Evolutionary conservation across 2,888 invertebrate species (phyloP), one percentile per base, ranked within the genome.

Genomic region (Amphipoea oculea): DNA sequence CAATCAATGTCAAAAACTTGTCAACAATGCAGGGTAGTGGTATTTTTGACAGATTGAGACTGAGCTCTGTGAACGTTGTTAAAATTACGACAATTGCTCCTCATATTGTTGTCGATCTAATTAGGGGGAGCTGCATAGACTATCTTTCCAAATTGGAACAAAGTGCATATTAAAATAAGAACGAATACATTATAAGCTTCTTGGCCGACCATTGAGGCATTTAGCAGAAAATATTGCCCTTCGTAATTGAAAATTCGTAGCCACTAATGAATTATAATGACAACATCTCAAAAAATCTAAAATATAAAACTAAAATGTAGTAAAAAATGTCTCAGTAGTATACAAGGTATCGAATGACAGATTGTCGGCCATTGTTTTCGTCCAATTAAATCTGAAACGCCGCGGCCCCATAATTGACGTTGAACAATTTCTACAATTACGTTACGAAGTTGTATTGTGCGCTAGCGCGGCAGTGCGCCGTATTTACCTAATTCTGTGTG

Each of bases 351-450:
- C 71, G 36, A 69, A 42, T 76, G 54, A 51, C 81, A 51, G 14
- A 36, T 40, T 51, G 40, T n/a, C 23, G 45, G 36, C 7, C 51
- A 23, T 78, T 82, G 36, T 67, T 51, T 73, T 40, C 40, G 60
- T 76, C 48, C 65, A 76, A 85, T 76, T 84, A 78, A 68, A 73
- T 67, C 42, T 57, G 48, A 67, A 77, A 69, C 20, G 17, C 60
- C 2, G n/a, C 14, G 9, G 51, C 5, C 14, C 57, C 45, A 65
- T 75, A 79, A 77, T 79, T 70, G 79, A 65, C 68, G 45, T 66
- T 69, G 72, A 77, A 74, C 71, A 62, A 76, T 86, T 86, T 72
- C 42, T 54, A 29, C 40, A 70, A 78, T 78, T 66, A 78, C 36
- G 14, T 71, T 17, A 36, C 23, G 4, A 65, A 57, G 6, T 69